Percentiles rank a stretch among this genome's conserved stretches.
Evolutionary conservation across 35 echinoderm and acorn worm species (phyloP).

Genomic region (Heliocidaris erythrogramma): DNA sequence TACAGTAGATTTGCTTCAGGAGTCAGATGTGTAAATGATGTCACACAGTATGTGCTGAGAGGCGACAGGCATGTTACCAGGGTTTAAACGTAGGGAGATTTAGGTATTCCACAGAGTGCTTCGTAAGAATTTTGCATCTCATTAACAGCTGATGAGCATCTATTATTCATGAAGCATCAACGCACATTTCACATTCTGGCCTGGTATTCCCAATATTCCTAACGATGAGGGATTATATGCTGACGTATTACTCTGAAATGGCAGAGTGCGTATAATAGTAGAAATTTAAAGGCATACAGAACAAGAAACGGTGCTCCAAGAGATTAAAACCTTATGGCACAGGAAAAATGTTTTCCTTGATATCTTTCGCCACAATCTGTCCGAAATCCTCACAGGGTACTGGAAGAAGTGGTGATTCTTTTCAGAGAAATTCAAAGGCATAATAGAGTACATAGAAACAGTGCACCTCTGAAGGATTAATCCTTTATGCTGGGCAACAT

Average conservation of each 20-base stretch:
- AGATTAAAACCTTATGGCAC: too few relatives aligned
- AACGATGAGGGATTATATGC: neutral
- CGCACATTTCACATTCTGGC: neutral
- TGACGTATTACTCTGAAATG: neutral
- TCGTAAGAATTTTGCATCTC: neutral
- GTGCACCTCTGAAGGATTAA: neutral
- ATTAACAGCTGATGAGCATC: neutral
- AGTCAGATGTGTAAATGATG: neutral
- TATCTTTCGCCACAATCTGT: too few relatives aligned
- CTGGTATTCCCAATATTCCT: neutral
- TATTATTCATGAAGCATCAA: neutral
- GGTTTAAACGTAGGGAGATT: neutral
- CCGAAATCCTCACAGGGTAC: too few relatives aligned
- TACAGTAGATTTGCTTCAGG: neutral
- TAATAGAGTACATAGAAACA: neutral
- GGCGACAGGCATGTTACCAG: neutral
- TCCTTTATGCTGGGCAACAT: neutral
- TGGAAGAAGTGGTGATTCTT: too few relatives aligned
- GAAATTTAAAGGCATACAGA: neutral
- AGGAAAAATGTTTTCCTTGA: too few relatives aligned
- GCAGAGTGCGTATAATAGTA: neutral
- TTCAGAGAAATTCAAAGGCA: too few relatives aligned
- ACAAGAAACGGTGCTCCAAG: too few relatives aligned
- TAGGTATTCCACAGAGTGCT: neutral
- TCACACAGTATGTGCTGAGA: neutral